A percentile compares a stretch with the other conserved stretches of the same genome.
Evolutionary conservation across 1,140 invertebrate species (phyloP).

Genomic region (Geopemphigus sp.): DNA sequence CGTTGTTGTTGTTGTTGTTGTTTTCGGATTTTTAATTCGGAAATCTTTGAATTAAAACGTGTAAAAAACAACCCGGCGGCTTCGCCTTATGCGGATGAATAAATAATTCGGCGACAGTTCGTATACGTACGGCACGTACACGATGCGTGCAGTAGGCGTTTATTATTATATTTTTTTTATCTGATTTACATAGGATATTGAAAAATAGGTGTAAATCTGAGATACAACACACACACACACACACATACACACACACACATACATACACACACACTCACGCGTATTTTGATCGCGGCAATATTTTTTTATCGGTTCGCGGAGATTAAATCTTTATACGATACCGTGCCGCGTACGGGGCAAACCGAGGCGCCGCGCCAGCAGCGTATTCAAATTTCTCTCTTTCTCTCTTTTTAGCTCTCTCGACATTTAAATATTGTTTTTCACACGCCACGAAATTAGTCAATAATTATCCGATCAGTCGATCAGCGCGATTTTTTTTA

Average conservation of each 20-base stretch:
- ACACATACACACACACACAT: no score
- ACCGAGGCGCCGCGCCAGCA: conserved; percentile 15
- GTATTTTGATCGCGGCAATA: not conserved
- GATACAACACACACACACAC: no score
- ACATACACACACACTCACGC: not conserved
- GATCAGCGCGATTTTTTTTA: no score
- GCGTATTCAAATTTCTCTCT: conserved; percentile 24
- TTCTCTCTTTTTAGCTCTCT: no score
- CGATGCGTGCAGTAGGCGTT: conserved; percentile 12
- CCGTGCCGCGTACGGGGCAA: no score
- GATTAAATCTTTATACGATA: conserved; percentile 14
- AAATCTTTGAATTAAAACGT: not conserved
- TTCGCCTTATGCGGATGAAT: conserved; percentile 15
- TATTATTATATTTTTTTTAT: not conserved
- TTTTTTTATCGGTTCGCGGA: not conserved
- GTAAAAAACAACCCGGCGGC: not conserved
- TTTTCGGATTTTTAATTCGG: no score
- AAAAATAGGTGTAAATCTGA: conserved; percentile 21
- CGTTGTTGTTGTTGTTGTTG: not conserved
- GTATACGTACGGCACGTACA: not conserved
- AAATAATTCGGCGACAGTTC: conserved; percentile 8
- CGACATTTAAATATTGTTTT: conserved; percentile 1
- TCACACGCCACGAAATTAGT: no score
- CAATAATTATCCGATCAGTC: no score
- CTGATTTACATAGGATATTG: conserved; percentile 29